A percentile compares a stretch with the other conserved stretches of the same genome.
Evolutionary conservation across 1,140 invertebrate genomes (phyloP).

Genomic region (Drosophila neocordata): DNA sequence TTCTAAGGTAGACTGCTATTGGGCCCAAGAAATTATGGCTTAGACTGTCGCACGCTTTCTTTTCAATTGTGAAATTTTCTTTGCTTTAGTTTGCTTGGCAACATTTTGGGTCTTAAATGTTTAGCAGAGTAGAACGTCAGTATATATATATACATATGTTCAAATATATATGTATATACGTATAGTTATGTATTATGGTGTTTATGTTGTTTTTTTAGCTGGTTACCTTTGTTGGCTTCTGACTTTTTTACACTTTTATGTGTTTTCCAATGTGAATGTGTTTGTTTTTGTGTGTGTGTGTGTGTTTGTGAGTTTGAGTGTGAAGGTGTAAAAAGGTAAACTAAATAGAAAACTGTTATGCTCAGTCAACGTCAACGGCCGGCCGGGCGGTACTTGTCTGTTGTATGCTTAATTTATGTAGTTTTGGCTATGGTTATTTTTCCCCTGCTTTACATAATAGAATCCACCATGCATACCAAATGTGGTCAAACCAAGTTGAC

Average conservation of each 20-base stretch:
- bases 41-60: constrained; percentile 67
- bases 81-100: constrained; percentile 23
- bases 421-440: constrained; percentile 28
- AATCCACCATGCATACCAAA: constrained; percentile 61
- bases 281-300: constrained; percentile 44
- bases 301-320: constrained; percentile 53
- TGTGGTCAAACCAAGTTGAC: constrained; percentile 35
- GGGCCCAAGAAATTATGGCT: neutral
- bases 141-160: constrained; percentile 15
- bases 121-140: constrained; percentile 58
- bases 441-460: constrained; percentile 58
- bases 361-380: constrained; percentile 69
- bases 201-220: constrained; percentile 62
- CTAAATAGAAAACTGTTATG: constrained; percentile 77
- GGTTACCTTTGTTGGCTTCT: constrained; percentile 72
- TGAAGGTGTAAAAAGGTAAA: constrained; percentile 76
- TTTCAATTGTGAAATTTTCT: constrained; percentile 60
- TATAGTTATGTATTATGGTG: constrained; percentile 35
- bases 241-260: constrained; percentile 70
- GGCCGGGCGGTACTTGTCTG: constrained; percentile 26
- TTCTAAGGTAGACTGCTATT: neutral
- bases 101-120: constrained; percentile 58
- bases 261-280: constrained; percentile 42
- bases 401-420: constrained; percentile 66
- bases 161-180: constrained; percentile 12